phyloP scores from a whole-genome alignment of 2,888 invertebrate genomes.

The Sphaeridia pumilis region DNA sequence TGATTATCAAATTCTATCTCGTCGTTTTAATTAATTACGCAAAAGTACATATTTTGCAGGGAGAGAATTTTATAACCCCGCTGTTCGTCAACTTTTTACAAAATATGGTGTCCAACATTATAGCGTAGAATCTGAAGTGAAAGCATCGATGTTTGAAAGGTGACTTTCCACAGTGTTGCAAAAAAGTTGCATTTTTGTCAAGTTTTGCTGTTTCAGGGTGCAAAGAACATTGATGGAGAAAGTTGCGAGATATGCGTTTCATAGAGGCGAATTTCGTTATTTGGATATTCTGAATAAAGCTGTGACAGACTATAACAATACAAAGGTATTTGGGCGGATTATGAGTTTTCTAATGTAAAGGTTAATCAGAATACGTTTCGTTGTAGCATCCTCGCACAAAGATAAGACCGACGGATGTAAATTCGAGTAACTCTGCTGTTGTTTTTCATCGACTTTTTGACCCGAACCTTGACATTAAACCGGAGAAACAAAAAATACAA shows the following conservation, averaged over 20 bases:
- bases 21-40: neutral
- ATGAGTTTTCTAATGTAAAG: neutral
- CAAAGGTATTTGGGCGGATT: neutral
- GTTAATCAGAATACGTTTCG: neutral
- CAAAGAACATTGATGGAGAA: neutral
- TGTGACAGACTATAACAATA: neutral
- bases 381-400: neutral
- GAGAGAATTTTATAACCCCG: neutral
- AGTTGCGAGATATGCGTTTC: neutral
- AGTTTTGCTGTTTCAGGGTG: neutral
- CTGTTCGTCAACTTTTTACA: neutral
- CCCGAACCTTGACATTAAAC: neutral
- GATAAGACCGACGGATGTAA: neutral
- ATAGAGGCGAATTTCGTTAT: neutral
- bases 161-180: neutral
- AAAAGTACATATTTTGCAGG: neutral
- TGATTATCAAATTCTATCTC: neutral
- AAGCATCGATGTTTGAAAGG: neutral
- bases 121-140: neutral
- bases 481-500: no score
- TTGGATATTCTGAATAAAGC: neutral
- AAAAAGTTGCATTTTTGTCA: no score
- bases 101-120: neutral
- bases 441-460: neutral
- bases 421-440: neutral